Percentiles rank a stretch among this genome's conserved stretches.
Conservation (phyloP, 2,113 vertebrate genomes). For the Bubo bubo region DNA sequence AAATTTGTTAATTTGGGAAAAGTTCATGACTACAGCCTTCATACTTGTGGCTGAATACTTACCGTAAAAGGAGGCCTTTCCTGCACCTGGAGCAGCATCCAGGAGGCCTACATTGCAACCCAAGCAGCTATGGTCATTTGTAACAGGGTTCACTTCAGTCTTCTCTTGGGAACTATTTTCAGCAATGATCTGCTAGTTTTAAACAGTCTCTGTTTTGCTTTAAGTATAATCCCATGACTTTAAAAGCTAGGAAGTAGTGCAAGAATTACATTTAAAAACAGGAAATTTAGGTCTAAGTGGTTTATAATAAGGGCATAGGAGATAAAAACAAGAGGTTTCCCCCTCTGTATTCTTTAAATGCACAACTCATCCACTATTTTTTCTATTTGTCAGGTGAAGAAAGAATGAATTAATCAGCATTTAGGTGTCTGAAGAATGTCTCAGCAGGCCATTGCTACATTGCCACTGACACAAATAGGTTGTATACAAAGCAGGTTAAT, state of each 20-base stretch:
- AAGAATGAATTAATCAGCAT: not conserved
- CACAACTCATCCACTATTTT: not conserved
- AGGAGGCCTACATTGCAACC: not conserved
- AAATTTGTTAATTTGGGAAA: not conserved
- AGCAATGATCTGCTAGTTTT: not conserved
- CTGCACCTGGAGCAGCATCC: not conserved
- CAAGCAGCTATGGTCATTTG: not conserved
- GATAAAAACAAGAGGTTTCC: not conserved
- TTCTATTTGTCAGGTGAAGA: not conserved
- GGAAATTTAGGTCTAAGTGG: not conserved
- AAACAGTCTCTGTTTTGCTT: not conserved
- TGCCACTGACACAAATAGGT: not conserved
- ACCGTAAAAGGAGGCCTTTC: not conserved
- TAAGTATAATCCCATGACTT: not conserved
- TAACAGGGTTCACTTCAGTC: not conserved
- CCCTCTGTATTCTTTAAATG: not conserved
- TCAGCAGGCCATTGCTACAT: not conserved
- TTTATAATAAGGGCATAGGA: not conserved
- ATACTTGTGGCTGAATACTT: not conserved
- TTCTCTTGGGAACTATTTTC: not conserved
- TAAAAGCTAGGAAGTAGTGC: not conserved
- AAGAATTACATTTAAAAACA: not conserved
- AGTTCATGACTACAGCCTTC: not conserved
- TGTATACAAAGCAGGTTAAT: not conserved
- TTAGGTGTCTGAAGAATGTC: not conserved